Base-by-base conservation (phyloP, 2,888 invertebrate genomes). In the Leptinotarsa tumamoca region DNA sequence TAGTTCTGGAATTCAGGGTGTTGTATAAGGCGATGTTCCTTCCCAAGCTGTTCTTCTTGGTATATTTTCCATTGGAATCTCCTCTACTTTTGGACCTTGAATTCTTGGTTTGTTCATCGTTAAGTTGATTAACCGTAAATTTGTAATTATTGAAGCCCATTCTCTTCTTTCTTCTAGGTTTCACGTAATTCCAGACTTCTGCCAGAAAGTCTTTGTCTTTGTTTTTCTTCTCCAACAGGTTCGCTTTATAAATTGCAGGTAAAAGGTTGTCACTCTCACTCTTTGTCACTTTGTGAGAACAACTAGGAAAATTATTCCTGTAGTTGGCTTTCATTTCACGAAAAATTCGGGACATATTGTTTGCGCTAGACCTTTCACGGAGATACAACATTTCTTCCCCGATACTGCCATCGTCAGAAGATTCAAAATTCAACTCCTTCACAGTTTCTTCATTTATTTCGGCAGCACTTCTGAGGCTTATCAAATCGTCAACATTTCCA, bases 401-500 rank as follows among this genome's bases (percentile, higher is more conserved):
- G 21, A 27, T 71, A 43, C 51, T 50, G 15, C 52, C 51, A 17
- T 71, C 71, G 4, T 66, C 71, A 61, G 58, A 72, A n/a, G 68
- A 67, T 66, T 77, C 72, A 50, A 74, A 67, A 18, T 69, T 69
- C 52, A 71, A 13, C 4, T 74, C 63, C 43, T 81, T 61, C 18
- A 78, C 23, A 73, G 58, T 74, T 18, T 72, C 75, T 77, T 80
- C 73, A n/a, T n/a, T 56, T 4, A 23, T 21, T 49, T 75, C 54
- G 7, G 54, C 52, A 10, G 68, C 77, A 73, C 79, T 83, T 63
- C 72, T 81, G 14, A 86, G 79, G 0, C 87, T 87, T 69, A 88
- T 80, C 54, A 88, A 79, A 54, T 88, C 88, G 7, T 88, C 87
- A 5, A 87, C 84, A 75, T 88, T 86, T 68, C 85, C 84, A 7